Evolutionary conservation across 1,140 invertebrate genomes (phyloP), one percentile per base, ranked within the genome.

Genomic region (Trachymyrmex cornetzi): DNA sequence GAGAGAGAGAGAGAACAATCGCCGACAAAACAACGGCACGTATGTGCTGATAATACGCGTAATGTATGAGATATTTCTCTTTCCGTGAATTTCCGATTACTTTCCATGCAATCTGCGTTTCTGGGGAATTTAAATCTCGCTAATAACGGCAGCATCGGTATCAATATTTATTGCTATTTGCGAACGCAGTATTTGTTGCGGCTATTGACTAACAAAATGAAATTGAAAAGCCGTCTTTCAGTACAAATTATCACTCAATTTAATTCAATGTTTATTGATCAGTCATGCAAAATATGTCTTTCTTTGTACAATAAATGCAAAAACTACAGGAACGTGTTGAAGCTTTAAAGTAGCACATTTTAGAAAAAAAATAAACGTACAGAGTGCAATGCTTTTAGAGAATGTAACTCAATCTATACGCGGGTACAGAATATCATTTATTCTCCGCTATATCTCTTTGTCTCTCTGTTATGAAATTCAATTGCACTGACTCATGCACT

Each of bases 401-500:
- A 50, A 50, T 50, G 30, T 30, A 64, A 38, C 6, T n/a, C 27
- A 6, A 48, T 30, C 11, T 50, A 12, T 16, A 55, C 27, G 19
- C 77, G 11, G 14, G 7, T 14, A 61, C 50, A 16, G 24, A 66
- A n/a, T 19, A 81, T 69, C 38, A 71, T 48, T 81, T 71, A 81
- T 71, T n/a, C 66, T 27, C 30, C 22, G 14, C 34, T 24, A 16
- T 50, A 19, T 30, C 30, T 22, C 77, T 69, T 55, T 81, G 30
- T 71, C 66, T 75, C 38, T 14, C 19, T 19, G 38, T 84, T 84
- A 48, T 75, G 69, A 84, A 84, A 84, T 84, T 74, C 69, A 75
- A 84, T 75, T 63, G 80, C 9, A 63, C 69, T 84, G 69, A 84
- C 69, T 74, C 69, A 50, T 34, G 19, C 55, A 59, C 55, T 75